Conservation (phyloP, 2,797 vertebrate genomes). For the Pipistrellus kuhlii region DNA sequence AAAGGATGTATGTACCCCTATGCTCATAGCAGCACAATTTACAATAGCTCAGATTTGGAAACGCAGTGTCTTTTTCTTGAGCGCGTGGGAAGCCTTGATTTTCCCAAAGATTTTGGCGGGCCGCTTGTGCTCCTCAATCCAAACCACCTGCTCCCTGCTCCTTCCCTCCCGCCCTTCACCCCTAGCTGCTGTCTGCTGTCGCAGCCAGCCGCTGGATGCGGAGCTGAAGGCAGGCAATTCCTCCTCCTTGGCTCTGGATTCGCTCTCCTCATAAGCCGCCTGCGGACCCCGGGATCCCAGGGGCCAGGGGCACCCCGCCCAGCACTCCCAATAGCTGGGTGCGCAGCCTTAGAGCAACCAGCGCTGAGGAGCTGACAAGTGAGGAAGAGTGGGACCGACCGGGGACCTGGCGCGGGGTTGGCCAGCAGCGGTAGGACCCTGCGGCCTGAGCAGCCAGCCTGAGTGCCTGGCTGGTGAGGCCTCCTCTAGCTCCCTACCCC, state of each 20-base stretch:
- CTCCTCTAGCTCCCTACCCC: constrained; percentile 87
- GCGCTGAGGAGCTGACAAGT: constrained; percentile 73
- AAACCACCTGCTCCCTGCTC: constrained; percentile 18
- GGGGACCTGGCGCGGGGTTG: constrained; percentile 66
- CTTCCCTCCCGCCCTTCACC: too few relatives aligned
- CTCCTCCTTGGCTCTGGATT: constrained; percentile 92
- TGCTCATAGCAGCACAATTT: too few relatives aligned
- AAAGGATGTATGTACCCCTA: too few relatives aligned
- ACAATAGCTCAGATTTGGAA: constrained; percentile 81
- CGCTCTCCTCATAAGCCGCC: constrained; percentile 88
- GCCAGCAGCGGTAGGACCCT: constrained; percentile 86
- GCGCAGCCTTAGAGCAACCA: constrained; percentile 63
- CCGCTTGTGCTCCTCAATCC: constrained; percentile 78
- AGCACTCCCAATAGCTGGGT: constrained; percentile 84
- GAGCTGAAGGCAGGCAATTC: constrained; percentile 90
- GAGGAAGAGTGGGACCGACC: constrained; percentile 62
- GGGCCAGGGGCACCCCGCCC: constrained; percentile 67
- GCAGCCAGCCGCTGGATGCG: constrained; percentile 92
- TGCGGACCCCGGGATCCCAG: constrained; percentile 74
- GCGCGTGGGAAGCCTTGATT: constrained; percentile 94
- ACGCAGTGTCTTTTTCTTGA: constrained; percentile 93
- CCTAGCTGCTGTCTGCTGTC: constrained; percentile 85
- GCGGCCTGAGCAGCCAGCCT: constrained; percentile 79
- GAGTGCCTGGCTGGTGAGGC: constrained; percentile 84
- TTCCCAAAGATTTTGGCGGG: constrained; percentile 93